Percentiles rank a stretch among this genome's conserved stretches.
These are phyloP conservation scores for Linyphia triangularis DNA, from an alignment of 2,888 invertebrate genomes.

Conservation along the genomic window DNA sequence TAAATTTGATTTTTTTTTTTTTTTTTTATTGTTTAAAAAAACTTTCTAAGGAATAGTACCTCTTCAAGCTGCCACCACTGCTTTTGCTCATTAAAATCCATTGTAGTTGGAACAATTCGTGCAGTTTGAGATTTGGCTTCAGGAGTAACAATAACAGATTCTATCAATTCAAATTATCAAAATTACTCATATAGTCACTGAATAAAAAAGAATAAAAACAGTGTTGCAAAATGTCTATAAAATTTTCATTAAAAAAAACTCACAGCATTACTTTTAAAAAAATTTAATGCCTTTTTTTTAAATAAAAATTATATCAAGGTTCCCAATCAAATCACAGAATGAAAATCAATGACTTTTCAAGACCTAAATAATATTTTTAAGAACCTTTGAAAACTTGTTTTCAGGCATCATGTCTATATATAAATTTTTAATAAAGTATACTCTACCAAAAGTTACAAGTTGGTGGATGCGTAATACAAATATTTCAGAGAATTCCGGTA, in stretches of 20 bases:
- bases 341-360: too few relatives aligned
- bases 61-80: slow-evolving; percentile 94
- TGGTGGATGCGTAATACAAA: too few relatives aligned
- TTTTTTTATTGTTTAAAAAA: too few relatives aligned
- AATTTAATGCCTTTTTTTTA: background rate
- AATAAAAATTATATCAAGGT: background rate
- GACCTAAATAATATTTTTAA: too few relatives aligned
- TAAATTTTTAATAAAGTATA: too few relatives aligned
- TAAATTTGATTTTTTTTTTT: too few relatives aligned
- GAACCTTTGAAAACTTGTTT: too few relatives aligned
- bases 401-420: too few relatives aligned
- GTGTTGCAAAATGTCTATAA: background rate
- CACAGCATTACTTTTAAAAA: background rate
- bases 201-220: background rate
- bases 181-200: background rate
- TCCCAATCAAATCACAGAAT: too few relatives aligned
- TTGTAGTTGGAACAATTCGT: slow-evolving; percentile 38
- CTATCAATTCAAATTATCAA: slow-evolving; percentile 21
- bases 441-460: too few relatives aligned
- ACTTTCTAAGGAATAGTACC: too few relatives aligned
- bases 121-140: slow-evolving; percentile 57
- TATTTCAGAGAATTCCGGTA: too few relatives aligned
- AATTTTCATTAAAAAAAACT: background rate
- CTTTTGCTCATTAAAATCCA: slow-evolving; percentile 92
- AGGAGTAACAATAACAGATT: slow-evolving; percentile 71